Conservation (phyloP, 2,797 vertebrate species). For the Galaxias olidus region DNA sequence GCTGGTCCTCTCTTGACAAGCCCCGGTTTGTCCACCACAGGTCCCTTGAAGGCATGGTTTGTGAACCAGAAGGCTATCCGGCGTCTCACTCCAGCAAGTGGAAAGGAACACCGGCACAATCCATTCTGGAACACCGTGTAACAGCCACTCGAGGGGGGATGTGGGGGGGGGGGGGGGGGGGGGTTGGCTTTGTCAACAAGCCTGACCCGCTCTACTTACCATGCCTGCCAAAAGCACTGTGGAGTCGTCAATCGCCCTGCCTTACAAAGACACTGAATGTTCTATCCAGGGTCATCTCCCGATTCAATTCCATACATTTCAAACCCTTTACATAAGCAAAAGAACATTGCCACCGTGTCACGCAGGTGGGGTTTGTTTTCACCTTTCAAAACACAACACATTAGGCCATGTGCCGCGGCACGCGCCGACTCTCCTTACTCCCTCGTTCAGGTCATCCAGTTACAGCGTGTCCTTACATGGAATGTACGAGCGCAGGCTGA, state of each 20-base stretch:
- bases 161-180: background rate
- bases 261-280: too few relatives aligned
- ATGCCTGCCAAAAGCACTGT: constrained; percentile 21
- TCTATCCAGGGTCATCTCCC: too few relatives aligned
- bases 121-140: constrained; percentile 41
- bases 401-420: too few relatives aligned
- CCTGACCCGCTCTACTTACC: constrained; percentile 19
- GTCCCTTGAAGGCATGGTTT: constrained; percentile 11
- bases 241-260: background rate
- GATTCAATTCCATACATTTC: too few relatives aligned
- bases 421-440: too few relatives aligned
- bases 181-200: constrained; percentile 34
- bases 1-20: constrained; percentile 32
- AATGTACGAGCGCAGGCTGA: constrained; percentile 28
- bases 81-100: constrained; percentile 9
- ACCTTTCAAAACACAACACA: too few relatives aligned
- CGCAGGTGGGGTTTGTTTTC: too few relatives aligned
- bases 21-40: constrained; percentile 22
- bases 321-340: too few relatives aligned
- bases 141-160: constrained; percentile 18
- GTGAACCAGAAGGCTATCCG: constrained; percentile 1
- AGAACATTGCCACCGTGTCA: background rate
- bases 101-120: constrained; percentile 21
- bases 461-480: constrained; percentile 19
- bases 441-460: constrained; percentile 12